Conservation (phyloP, 2,888 invertebrate species). For the Chrysolina haemoptera region DNA sequence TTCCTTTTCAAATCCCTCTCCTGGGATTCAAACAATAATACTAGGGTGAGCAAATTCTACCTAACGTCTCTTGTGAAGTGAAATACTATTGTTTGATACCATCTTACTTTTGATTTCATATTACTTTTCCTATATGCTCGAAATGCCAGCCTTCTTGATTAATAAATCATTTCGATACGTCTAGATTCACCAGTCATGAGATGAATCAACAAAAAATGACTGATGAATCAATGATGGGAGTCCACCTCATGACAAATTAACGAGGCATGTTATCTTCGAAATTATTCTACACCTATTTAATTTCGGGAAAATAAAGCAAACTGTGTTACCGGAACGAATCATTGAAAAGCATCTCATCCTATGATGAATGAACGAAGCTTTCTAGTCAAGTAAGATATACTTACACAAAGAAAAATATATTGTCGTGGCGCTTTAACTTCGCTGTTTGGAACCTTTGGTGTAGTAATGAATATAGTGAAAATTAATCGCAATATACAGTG, state of each 20-base stretch:
- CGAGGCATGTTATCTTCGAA: conserved; percentile 39
- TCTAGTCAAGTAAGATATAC: conserved; percentile 4
- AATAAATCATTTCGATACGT: conserved; percentile 37
- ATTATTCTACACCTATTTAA: conserved; percentile 26
- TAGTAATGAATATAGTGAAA: no score
- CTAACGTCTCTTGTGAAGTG: no score
- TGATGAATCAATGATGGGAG: conserved; percentile 41
- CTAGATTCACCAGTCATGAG: conserved; percentile 32
- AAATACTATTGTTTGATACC: not conserved
- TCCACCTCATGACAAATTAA: conserved; percentile 41
- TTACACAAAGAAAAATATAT: conserved; percentile 1
- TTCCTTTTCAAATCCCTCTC: no score
- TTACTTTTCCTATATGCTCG: conserved; percentile 6
- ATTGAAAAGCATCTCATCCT: conserved; percentile 25
- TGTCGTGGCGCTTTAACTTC: not conserved
- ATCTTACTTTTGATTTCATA: not conserved
- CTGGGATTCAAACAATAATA: no score
- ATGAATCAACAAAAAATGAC: conserved; percentile 35
- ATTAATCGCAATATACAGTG: no score
- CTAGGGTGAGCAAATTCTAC: no score
- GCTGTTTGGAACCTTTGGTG: no score
- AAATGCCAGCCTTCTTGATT: conserved; percentile 8
- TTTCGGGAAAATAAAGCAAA: conserved; percentile 19
- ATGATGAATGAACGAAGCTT: conserved; percentile 27
- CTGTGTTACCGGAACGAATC: conserved; percentile 27